Conservation (phyloP, 2,888 invertebrate genomes). For the Ditula angustiorana region DNA sequence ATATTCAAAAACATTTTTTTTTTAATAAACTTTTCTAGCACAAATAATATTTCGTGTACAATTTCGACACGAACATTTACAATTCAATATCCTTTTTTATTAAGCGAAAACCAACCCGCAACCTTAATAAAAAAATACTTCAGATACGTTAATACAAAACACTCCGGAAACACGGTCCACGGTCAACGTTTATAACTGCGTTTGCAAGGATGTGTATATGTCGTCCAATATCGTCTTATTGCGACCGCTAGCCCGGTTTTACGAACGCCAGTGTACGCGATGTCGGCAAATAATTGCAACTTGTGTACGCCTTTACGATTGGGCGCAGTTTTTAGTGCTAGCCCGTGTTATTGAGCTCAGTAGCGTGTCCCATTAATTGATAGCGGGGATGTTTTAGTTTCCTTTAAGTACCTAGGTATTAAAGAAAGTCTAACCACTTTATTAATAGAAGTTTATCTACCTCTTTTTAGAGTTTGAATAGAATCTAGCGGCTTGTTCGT, state of each 20-base stretch:
- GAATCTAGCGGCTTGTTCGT: too few relatives aligned
- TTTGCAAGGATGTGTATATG: conserved; percentile 48
- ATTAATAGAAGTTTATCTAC: too few relatives aligned
- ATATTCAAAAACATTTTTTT: too few relatives aligned
- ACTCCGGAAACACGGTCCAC: background rate
- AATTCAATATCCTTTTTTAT: too few relatives aligned
- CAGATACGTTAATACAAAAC: conserved; percentile 3
- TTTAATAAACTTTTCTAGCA: too few relatives aligned
- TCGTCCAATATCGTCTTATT: conserved; percentile 54
- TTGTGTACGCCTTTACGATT: conserved; percentile 36
- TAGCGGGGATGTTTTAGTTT: conserved; percentile 8
- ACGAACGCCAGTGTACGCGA: conserved; percentile 34
- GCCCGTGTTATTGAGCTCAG: conserved; percentile 23
- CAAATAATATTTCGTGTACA: too few relatives aligned
- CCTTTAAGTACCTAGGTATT: too few relatives aligned
- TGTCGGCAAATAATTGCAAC: conserved; percentile 29
- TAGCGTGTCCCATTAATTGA: conserved; percentile 22
- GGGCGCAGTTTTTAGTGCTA: conserved; percentile 22
- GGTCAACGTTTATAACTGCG: conserved; percentile 18
- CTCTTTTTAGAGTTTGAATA: too few relatives aligned
- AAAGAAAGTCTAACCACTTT: too few relatives aligned
- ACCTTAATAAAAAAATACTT: conserved; percentile 2
- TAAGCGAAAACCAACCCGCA: background rate
- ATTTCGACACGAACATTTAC: too few relatives aligned
- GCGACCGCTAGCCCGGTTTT: conserved; percentile 45